Base-by-base conservation (phyloP, 2,888 invertebrate species). In the Torymus tubicola region DNA sequence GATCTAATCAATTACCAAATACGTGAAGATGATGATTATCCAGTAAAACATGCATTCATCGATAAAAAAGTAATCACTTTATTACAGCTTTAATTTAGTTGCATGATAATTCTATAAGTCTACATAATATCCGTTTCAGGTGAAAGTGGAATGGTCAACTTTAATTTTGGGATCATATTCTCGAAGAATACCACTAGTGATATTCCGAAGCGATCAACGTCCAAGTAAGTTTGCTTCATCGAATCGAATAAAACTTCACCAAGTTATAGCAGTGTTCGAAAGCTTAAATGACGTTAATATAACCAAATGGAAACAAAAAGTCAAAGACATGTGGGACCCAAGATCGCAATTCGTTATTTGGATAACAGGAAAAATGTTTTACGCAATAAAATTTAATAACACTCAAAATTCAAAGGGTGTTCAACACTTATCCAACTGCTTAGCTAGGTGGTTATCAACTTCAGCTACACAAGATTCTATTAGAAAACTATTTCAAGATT, bases 131-230 rank as follows among this genome's bases (percentile, higher is more conserved):
- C 24, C 42, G 1, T 24, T 52, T 42, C 13, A 75, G 75, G 68
- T 75, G 12, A 50, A 52, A 16, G 0, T 18, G 13, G 61, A 75
- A 68, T 75, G 68, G 75, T 60, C 61, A 0, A 31, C 50, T n/a
- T 18, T 74, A 10, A 74, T 74, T 65, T 14, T 74, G 21, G 21
- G 42, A 11, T 50, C 64, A 2, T 74, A 74, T 58, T 42, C 57
- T 0, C 58, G 50, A n/a, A 64, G 58, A 14, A 13, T 65, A 65
- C 58, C 74, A 2, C 50, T 74, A 50, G 58, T 74, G 12, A 57
- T 74, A 0, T 65, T 65, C 21, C 21, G 58, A 57, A 21, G 18
- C 10, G n/a, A 65, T n/a, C 55, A 21, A 14, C 1, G 50, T 1
- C 11, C 58, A 10, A 31, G 3, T 11, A 58, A 65, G 55, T 74